Conservation (phyloP, 2,888 invertebrate species). For the Drosophila barbarae region DNA sequence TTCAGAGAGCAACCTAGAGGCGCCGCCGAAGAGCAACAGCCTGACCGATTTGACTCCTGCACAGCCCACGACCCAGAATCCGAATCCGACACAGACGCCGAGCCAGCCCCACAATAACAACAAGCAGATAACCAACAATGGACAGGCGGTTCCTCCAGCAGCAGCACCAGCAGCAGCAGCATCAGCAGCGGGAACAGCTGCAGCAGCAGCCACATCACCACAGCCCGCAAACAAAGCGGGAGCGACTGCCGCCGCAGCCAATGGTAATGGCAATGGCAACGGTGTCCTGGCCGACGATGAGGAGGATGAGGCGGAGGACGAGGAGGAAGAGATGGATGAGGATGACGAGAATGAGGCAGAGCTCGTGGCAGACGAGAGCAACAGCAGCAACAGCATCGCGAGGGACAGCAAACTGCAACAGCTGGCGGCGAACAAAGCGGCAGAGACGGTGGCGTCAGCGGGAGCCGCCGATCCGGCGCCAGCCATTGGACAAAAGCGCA, state of each 20-base stretch:
- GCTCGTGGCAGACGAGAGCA: conserved; percentile 71
- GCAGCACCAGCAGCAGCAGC: conserved; percentile 52
- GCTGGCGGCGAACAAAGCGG: conserved; percentile 45
- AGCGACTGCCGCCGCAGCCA: conserved; percentile 37
- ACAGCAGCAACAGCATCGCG: conserved; percentile 64
- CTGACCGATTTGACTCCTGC: conserved; percentile 20
- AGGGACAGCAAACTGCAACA: conserved; percentile 59
- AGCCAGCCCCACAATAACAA: conserved; percentile 30
- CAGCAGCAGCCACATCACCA: conserved; percentile 71
- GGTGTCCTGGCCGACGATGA: conserved; percentile 42
- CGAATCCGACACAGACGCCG: conserved; percentile 14
- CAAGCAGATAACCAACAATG: conserved; percentile 35
- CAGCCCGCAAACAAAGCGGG: conserved; percentile 67
- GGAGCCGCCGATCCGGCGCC: conserved; percentile 34
- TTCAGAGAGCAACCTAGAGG: conserved; percentile 88
- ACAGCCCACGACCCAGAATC: conserved; percentile 23
- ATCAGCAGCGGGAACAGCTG: background rate
- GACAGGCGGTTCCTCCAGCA: conserved; percentile 19
- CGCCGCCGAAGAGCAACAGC: conserved; percentile 80
- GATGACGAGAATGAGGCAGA: conserved; percentile 62
- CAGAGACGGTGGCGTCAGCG: conserved; percentile 30
- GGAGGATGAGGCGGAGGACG: conserved; percentile 46
- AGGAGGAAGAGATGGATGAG: conserved; percentile 56
- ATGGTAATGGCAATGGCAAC: conserved; percentile 73
- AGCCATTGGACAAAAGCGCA: conserved; percentile 67